A percentile compares a stretch with the other conserved stretches of the same genome.
phyloP scores from a whole-genome alignment of 2,888 invertebrate species.

The Eristalis pertinax region DNA sequence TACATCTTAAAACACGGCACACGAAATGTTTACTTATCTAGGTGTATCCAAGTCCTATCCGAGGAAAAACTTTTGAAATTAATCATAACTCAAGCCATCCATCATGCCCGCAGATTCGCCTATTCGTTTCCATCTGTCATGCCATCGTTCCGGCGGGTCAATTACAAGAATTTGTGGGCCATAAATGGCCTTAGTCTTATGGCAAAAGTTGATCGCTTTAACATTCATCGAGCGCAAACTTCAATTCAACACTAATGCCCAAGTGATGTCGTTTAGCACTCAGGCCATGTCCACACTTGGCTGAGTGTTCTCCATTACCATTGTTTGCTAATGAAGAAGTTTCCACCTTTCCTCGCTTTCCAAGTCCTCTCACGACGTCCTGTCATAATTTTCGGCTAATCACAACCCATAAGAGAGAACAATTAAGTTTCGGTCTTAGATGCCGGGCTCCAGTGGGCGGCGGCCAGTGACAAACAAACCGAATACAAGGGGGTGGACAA shows the following conservation, averaged over 20 bases:
- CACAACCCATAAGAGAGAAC: conserved; percentile 56
- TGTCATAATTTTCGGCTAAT: conserved; percentile 67
- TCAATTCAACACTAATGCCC: conserved; percentile 26
- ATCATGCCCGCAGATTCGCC: background rate
- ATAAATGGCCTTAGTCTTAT: background rate
- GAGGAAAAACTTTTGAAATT: background rate
- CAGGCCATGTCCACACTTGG: conserved; percentile 57
- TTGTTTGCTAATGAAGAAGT: conserved; percentile 50
- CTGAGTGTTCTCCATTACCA: conserved; percentile 46
- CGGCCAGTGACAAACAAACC: background rate
- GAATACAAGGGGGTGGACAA: conserved; percentile 40
- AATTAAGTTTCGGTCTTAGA: conserved; percentile 51
- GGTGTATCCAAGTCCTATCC: too few relatives aligned
- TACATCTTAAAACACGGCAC: too few relatives aligned
- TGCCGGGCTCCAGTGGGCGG: background rate
- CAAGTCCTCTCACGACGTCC: conserved; percentile 41
- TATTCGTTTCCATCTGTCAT: background rate
- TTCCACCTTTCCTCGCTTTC: conserved; percentile 40
- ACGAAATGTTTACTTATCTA: too few relatives aligned
- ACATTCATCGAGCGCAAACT: conserved; percentile 2
- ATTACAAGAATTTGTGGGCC: background rate
- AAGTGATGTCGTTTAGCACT: conserved; percentile 54
- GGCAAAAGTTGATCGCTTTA: background rate
- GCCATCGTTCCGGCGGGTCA: background rate
- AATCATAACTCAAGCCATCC: background rate